phyloP scores from a whole-genome alignment of 2,797 vertebrate genomes.

The Pipistrellus nathusii region DNA sequence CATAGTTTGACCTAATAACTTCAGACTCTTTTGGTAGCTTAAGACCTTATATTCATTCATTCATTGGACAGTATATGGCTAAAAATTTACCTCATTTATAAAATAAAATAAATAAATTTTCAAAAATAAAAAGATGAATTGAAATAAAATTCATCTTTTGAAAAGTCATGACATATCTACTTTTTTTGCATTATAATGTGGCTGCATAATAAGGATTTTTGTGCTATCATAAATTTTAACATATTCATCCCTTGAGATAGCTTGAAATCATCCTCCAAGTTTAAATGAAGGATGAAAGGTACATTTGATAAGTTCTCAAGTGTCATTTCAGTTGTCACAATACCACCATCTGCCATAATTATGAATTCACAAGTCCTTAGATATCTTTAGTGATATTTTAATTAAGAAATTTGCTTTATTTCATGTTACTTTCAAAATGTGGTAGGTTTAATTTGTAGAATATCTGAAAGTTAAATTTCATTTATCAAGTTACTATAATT shows the following conservation, averaged over 20 bases:
- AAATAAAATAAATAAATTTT: constrained; percentile 26
- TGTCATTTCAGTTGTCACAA: neutral
- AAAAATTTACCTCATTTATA: constrained; percentile 15
- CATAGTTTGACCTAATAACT: neutral
- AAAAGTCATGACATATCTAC: neutral
- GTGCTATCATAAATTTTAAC: neutral
- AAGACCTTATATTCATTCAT: neutral
- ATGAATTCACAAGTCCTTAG: neutral
- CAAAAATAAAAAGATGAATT: constrained; percentile 24
- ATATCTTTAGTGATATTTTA: neutral
- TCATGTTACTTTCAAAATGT: neutral
- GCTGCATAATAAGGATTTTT: neutral
- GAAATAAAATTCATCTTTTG: neutral
- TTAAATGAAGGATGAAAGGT: constrained; percentile 8
- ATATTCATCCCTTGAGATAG: neutral
- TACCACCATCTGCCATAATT: neutral
- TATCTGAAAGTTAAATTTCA: constrained; percentile 32
- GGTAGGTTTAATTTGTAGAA: neutral
- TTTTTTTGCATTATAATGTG: neutral
- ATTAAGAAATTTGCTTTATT: neutral
- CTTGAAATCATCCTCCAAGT: constrained; percentile 8
- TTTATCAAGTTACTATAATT: neutral
- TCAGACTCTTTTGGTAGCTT: neutral
- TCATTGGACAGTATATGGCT: neutral
- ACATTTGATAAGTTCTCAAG: neutral